Conservation (phyloP, 2,888 invertebrate species). For the Oxyteleia sp. region DNA sequence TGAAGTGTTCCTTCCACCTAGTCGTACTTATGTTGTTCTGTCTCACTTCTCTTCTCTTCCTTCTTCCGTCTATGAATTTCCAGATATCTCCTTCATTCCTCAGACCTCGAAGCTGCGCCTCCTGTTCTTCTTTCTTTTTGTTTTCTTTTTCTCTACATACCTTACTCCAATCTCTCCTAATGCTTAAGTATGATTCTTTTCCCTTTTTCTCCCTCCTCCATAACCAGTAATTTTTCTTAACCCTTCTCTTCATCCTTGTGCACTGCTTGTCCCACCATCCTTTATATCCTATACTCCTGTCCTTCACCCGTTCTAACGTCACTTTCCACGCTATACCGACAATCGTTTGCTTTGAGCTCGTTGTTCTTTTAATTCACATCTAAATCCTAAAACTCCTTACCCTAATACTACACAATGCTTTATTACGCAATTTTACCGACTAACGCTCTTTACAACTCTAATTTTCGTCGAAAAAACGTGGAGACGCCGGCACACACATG, state of each 20-base stretch:
- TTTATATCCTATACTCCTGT: constrained; percentile 1
- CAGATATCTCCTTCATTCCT: constrained; percentile 13
- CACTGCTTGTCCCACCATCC: background rate
- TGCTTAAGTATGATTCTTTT: constrained; percentile 1
- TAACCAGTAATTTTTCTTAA: background rate
- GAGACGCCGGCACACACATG: too few relatives aligned
- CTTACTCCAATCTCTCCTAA: constrained; percentile 17
- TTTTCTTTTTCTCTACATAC: constrained; percentile 17
- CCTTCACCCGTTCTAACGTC: too few relatives aligned
- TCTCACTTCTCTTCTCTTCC: background rate
- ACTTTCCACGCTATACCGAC: too few relatives aligned
- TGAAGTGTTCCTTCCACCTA: background rate
- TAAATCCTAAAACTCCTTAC: too few relatives aligned
- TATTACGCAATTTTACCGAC: too few relatives aligned
- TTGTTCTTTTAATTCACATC: too few relatives aligned
- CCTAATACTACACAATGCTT: too few relatives aligned
- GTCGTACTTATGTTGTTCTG: background rate
- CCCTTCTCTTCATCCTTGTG: background rate
- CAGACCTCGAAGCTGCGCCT: constrained; percentile 14
- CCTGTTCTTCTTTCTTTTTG: constrained; percentile 17
- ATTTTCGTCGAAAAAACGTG: too few relatives aligned
- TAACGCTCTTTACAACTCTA: too few relatives aligned
- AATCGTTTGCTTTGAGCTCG: too few relatives aligned
- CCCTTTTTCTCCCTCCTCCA: constrained; percentile 2
- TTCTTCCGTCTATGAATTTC: constrained; percentile 26